Evolutionary conservation across 2,888 invertebrate genomes (phyloP), one percentile per base, ranked within the genome.

Genomic region (Elegia similella): DNA sequence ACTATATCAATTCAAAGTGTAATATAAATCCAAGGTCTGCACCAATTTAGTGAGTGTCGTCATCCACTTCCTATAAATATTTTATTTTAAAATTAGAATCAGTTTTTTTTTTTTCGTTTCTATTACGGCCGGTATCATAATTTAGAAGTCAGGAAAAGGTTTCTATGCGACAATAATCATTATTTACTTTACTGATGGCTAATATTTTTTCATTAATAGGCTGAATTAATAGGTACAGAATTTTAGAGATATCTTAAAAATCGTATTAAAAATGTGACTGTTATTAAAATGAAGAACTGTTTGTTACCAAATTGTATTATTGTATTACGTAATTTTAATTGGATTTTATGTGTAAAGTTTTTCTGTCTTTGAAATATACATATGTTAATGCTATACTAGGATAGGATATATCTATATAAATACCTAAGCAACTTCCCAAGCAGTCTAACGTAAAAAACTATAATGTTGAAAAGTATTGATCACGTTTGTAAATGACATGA

Each of bases 231-330:
- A 23, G 23, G 23, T 2, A 23, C 2, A 23, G 23, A 23, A 23
- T 2, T 23, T 2, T 23, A 23, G 23, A 23, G 5, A 23, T 3
- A 23, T 23, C 5, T 23, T n/a, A n/a, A n/a, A n/a, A n/a, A 8
- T 46, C 8, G 10, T 46, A 46, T 46, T 46, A 46, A n/a, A 38
- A 44, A 29, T n/a, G n/a, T 17, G 46, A 29, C 46, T 34, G 46
- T 46, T 46, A 23, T 42, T 52, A 23, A 2, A 46, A 30, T 55
- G 6, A 44, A 32, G 30, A 16, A 56, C 16, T 52, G 13, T 55
- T 52, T 52, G 58, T 58, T 58, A 56, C 58, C 54, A 62, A 63
- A 63, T n/a, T n/a, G n/a, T n/a, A n/a, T n/a, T n/a, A n/a, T 55
- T 57, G 44, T 56, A 38, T 52, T 52, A 52, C 15, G 16, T 52